Conservation (phyloP, 1,140 invertebrate species). For the Aphaenogaster floridana region DNA sequence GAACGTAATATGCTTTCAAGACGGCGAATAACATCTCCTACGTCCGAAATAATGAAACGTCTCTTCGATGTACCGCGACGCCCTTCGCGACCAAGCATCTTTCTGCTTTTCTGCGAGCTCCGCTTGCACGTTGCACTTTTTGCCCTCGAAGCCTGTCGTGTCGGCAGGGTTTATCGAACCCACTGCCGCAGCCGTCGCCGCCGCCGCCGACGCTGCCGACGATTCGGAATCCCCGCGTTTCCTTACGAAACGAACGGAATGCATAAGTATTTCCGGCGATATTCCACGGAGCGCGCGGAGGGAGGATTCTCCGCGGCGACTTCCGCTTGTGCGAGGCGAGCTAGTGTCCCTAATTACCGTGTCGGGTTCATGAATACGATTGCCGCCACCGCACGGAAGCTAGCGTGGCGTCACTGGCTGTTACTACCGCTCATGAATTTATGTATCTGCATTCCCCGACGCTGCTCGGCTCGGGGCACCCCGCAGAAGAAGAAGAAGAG, state of each 20-base stretch:
- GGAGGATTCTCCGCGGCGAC: slow-evolving; percentile 85
- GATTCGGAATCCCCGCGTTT: slow-evolving; percentile 79
- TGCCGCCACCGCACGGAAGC: slow-evolving; percentile 84
- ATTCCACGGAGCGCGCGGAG: slow-evolving; percentile 77
- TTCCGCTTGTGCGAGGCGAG: slow-evolving; percentile 85
- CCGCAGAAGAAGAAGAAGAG: slow-evolving; percentile 71
- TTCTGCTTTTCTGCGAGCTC: background rate
- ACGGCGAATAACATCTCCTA: background rate
- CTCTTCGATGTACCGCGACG: background rate
- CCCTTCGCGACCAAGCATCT: background rate
- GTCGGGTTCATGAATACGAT: slow-evolving; percentile 87
- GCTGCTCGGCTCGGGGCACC: slow-evolving; percentile 79
- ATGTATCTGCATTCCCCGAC: slow-evolving; percentile 87
- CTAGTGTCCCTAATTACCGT: slow-evolving; percentile 87
- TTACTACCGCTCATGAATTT: slow-evolving; percentile 87
- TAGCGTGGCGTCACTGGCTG: slow-evolving; percentile 87
- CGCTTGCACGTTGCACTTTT: slow-evolving; percentile 12
- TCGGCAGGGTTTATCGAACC: slow-evolving; percentile 71
- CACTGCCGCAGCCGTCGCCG: background rate
- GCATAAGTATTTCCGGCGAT: slow-evolving; percentile 87
- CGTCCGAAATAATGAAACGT: background rate
- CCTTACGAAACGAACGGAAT: slow-evolving; percentile 85
- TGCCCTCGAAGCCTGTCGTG: slow-evolving; percentile 47
- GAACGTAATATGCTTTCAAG: background rate
- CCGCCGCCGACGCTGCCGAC: slow-evolving; percentile 11